Base-by-base conservation (phyloP, 2,797 vertebrate species). In the Borostomias antarcticus region DNA sequence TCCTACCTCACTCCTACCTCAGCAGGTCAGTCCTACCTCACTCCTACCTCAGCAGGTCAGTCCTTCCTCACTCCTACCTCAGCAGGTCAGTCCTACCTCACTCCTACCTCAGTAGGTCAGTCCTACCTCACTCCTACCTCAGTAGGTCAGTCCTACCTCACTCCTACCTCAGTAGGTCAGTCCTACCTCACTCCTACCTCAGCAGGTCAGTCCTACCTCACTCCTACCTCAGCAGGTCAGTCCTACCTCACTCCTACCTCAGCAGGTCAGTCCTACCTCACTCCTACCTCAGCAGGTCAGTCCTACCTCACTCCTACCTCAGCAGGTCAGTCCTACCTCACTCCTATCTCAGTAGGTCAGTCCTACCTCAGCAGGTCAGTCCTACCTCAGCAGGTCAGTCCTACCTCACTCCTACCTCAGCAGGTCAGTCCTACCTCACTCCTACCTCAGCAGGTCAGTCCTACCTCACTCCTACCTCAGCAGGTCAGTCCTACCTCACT, bases 21-120 rank as follows among this genome's bases (percentile, higher is more conserved):
- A 15, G 11, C 37, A 40, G 15, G 17, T 45, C 40, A 45, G 40
- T 45, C 40, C 4, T 45, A 6, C 40, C 40, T 45, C 40, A 45
- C 13, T 45, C 40, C 4, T 45, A 6, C 40, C 40, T 43, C 40
- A n/a, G 40, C 17, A 43, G 15, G 15, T 43, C 15, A 43, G 40
- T 43, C 40, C 3, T 43, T 4, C 40, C 85, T 43, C 15, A 43
- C 13, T 43, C 40, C 3, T 43, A n/a, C 40, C 85, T 91, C 65
- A 84, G 56, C 80, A 91, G 88, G 88, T 90, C 26, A 37, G 56
- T 40, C 53, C 5, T 82, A 84, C 10, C 33, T 10, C n/a, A n/a
- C n/a, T n/a, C n/a, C n/a, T n/a, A n/a, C 61, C 74, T 82, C 17
- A 76, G 59, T 50, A 82, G 10, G 33, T 45, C 40, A 45, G 40